Conservation (phyloP, 2,888 invertebrate genomes). For the Conops quadrifasciatus region DNA sequence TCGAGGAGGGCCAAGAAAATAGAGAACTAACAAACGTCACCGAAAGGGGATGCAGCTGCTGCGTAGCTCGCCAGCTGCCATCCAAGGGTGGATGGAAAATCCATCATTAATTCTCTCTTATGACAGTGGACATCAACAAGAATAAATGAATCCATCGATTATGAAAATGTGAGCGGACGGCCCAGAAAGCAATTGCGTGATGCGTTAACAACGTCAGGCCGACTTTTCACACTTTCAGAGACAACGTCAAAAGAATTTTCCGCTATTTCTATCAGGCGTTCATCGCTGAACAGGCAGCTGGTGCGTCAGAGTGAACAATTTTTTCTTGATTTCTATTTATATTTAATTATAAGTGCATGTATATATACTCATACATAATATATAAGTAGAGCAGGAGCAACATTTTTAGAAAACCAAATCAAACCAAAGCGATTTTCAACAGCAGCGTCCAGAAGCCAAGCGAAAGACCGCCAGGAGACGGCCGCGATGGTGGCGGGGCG, state of each 20-base stretch:
- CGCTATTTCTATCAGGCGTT: constrained; percentile 61
- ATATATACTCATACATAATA: background rate
- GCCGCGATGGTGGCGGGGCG: background rate
- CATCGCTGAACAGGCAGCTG: constrained; percentile 49
- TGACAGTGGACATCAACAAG: background rate
- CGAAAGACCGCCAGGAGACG: background rate
- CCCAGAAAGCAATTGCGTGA: background rate
- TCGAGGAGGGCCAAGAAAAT: constrained; percentile 11
- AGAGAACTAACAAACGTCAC: constrained; percentile 1
- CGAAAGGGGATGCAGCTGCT: background rate
- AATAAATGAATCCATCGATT: background rate
- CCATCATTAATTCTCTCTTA: background rate
- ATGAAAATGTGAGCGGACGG: constrained; percentile 23
- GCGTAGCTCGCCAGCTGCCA: constrained; percentile 13
- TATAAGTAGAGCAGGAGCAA: background rate
- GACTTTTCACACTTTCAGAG: constrained; percentile 53
- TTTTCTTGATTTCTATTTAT: background rate
- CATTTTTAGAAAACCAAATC: constrained; percentile 12
- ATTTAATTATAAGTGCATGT: too few relatives aligned
- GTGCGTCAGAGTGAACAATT: constrained; percentile 42
- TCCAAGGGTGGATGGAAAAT: constrained; percentile 12
- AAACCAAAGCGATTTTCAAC: background rate
- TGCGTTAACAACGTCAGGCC: background rate
- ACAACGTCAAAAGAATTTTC: constrained; percentile 65
- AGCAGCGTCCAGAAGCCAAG: background rate